Conservation (phyloP, 2,888 invertebrate species). For the Thymelicus sylvestris region DNA sequence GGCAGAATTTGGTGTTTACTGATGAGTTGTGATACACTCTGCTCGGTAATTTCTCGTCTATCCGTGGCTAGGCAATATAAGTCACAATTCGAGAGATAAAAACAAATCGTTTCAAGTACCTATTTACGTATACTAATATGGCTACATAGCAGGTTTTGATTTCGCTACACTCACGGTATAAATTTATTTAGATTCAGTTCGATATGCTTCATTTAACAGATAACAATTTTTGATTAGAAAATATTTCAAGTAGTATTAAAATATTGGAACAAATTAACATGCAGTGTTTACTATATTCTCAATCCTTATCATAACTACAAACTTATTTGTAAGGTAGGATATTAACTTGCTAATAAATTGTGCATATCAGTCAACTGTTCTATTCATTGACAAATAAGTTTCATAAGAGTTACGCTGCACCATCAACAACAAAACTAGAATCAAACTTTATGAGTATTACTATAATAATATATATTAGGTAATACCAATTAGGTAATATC, state of each 20-base stretch:
- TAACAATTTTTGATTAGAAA: background rate
- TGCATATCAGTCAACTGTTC: background rate
- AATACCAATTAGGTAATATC: too few species aligned
- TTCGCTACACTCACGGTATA: constrained; percentile 27
- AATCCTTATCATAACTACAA: constrained; percentile 18
- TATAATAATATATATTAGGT: too few species aligned
- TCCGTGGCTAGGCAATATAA: constrained; percentile 19
- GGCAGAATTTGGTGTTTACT: constrained; percentile 69
- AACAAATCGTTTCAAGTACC: constrained; percentile 43
- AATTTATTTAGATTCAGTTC: constrained; percentile 19
- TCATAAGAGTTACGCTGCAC: background rate
- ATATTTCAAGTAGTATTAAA: background rate
- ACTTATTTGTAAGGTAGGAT: constrained; percentile 8
- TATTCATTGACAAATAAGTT: background rate
- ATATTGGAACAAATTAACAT: background rate
- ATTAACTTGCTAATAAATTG: constrained; percentile 6
- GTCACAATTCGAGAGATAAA: constrained; percentile 41
- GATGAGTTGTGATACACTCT: constrained; percentile 47
- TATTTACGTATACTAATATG: constrained; percentile 31
- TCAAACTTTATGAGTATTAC: too few species aligned
- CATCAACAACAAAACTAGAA: background rate
- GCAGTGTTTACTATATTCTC: constrained; percentile 18
- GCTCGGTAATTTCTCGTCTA: constrained; percentile 22
- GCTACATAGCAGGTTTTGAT: constrained; percentile 17
- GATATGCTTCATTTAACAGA: constrained; percentile 37